Conservation (phyloP, 2,113 vertebrate species). For the Puffinus mauretanicus region DNA sequence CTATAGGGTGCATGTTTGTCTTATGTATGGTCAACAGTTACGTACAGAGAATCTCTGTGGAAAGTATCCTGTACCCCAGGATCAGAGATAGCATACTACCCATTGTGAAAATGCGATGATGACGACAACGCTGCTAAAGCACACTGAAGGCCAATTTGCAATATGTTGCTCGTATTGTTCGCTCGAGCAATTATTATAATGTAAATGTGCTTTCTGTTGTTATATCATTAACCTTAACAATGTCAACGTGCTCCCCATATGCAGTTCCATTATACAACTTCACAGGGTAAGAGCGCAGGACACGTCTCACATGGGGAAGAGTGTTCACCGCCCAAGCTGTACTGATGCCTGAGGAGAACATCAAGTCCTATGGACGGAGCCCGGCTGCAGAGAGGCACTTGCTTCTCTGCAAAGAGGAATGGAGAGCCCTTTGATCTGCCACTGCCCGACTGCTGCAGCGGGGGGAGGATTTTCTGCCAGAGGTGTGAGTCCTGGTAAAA, state of each 20-base stretch:
- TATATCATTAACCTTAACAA: neutral
- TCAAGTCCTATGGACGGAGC: neutral
- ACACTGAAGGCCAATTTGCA: neutral
- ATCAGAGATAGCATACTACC: accelerated
- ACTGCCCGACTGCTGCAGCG: accelerated
- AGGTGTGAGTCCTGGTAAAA: neutral
- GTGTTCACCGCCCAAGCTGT: neutral
- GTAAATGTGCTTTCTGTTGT: neutral
- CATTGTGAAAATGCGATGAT: neutral
- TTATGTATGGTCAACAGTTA: neutral
- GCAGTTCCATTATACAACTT: neutral
- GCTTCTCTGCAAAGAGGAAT: neutral
- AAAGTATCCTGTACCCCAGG: neutral
- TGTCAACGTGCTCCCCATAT: neutral
- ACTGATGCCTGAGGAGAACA: neutral
- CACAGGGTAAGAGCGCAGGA: neutral
- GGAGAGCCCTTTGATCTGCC: neutral
- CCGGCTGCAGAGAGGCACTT: neutral
- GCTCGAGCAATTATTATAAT: neutral
- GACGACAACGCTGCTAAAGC: neutral
- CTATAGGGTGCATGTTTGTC: neutral
- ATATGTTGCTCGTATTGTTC: neutral
- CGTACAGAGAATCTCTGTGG: neutral
- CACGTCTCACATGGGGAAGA: accelerated
- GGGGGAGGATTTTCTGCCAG: neutral